phyloP scores from a whole-genome alignment of 2,888 invertebrate genomes.

The Nomada ruficornis region DNA sequence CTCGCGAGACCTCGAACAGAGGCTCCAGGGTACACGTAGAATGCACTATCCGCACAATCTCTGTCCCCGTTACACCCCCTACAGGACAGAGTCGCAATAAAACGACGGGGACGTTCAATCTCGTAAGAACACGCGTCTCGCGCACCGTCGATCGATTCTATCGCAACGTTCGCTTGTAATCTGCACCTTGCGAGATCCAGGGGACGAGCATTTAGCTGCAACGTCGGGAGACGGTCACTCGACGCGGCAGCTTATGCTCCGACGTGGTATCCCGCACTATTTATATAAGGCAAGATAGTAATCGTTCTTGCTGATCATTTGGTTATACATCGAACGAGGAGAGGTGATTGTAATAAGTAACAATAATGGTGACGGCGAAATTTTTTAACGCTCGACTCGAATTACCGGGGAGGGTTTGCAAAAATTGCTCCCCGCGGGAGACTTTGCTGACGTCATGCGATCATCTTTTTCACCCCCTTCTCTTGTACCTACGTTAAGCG shows the following conservation, averaged over 20 bases:
- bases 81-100: background rate
- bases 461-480: no score
- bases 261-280: background rate
- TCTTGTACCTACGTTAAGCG: no score
- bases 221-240: slow-evolving; percentile 64
- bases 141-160: background rate
- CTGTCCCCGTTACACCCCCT: background rate
- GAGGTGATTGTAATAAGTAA: no score
- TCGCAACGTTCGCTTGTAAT: background rate
- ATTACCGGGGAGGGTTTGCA: background rate
- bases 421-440: slow-evolving; percentile 20
- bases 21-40: slow-evolving; percentile 5
- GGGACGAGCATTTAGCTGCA: slow-evolving; percentile 49
- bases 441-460: background rate
- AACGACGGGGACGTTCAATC: slow-evolving; percentile 4
- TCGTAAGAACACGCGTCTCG: background rate
- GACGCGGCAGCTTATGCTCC: slow-evolving; percentile 51
- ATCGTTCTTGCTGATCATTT: background rate
- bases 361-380: background rate
- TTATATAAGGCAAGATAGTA: background rate
- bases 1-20: slow-evolving; percentile 26
- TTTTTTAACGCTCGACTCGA: background rate
- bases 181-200: slow-evolving; percentile 8
- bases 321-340: background rate
- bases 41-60: slow-evolving; percentile 12